Conservation (phyloP, 2,888 invertebrate species). For the Trichacis sp. region DNA sequence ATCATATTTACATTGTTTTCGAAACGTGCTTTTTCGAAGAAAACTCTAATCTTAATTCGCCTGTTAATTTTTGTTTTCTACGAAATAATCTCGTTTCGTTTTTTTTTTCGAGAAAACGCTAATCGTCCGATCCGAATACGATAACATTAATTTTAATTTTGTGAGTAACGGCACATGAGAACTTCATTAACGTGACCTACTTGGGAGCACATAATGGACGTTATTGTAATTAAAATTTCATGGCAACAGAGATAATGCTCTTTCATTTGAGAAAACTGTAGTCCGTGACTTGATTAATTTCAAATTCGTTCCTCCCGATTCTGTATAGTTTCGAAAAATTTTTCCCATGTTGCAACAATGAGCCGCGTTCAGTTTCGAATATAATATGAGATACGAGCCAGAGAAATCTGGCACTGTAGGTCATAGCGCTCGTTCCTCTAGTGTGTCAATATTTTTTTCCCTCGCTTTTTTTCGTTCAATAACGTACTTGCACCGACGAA, state of each 20-base stretch:
- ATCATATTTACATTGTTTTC: background rate
- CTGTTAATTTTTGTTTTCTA: too few species aligned
- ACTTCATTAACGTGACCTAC: background rate
- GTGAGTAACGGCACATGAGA: background rate
- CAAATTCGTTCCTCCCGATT: too few species aligned
- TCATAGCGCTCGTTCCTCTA: slow-evolving; percentile 45
- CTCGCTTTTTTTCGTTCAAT: slow-evolving; percentile 8
- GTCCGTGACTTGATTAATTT: too few species aligned
- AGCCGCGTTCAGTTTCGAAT: background rate
- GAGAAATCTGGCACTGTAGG: slow-evolving; percentile 62
- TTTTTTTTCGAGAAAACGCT: background rate
- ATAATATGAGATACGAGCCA: slow-evolving; percentile 35
- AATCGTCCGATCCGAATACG: background rate
- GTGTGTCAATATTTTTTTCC: slow-evolving; percentile 13
- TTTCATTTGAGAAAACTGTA: background rate
- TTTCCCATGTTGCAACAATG: too few species aligned
- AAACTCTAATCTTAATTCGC: too few species aligned
- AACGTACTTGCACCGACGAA: slow-evolving; percentile 10
- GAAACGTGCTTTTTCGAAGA: background rate
- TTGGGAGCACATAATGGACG: background rate
- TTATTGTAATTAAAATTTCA: slow-evolving; percentile 1
- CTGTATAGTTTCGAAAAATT: background rate
- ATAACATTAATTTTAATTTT: background rate
- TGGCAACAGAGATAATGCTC: background rate
- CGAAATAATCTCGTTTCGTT: too few species aligned